Evolutionary conservation across 2,113 vertebrate genomes (phyloP).

Genomic region (Hippopotamus amphibius): DNA sequence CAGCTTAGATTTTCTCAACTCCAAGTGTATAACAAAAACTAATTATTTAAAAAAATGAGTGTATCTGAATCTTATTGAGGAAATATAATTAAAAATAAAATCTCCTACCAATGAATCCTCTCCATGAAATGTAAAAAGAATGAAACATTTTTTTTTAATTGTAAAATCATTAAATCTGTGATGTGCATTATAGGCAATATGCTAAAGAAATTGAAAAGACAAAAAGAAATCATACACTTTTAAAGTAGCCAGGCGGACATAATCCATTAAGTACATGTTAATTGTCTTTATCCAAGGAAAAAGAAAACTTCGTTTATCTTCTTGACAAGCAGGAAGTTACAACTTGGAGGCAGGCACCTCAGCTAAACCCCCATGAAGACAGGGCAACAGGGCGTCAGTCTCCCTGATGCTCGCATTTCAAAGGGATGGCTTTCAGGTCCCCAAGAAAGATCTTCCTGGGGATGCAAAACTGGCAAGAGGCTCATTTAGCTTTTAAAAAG

Average conservation of each 20-base stretch:
- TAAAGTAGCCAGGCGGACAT: background rate
- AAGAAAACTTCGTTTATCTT: background rate
- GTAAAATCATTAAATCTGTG: background rate
- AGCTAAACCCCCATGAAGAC: background rate
- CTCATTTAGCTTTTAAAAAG: background rate
- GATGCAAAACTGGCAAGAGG: background rate
- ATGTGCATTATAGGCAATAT: background rate
- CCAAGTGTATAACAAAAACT: background rate
- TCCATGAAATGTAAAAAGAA: background rate
- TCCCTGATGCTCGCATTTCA: background rate
- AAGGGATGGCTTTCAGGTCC: background rate
- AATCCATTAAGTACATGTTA: background rate
- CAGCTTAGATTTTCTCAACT: background rate
- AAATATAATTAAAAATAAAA: background rate
- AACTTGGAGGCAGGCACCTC: background rate
- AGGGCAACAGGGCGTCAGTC: background rate
- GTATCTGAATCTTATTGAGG: background rate
- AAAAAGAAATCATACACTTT: background rate
- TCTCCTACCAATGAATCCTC: background rate
- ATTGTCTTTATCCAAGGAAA: conserved; percentile 25
- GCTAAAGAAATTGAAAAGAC: background rate
- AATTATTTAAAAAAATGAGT: background rate
- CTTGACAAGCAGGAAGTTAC: background rate
- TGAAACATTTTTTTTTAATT: background rate
- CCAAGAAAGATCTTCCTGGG: background rate